Evolutionary conservation across 23 tunicate genomes (phyloP).

Genomic region (Oikopleura vanhoeffeni): DNA sequence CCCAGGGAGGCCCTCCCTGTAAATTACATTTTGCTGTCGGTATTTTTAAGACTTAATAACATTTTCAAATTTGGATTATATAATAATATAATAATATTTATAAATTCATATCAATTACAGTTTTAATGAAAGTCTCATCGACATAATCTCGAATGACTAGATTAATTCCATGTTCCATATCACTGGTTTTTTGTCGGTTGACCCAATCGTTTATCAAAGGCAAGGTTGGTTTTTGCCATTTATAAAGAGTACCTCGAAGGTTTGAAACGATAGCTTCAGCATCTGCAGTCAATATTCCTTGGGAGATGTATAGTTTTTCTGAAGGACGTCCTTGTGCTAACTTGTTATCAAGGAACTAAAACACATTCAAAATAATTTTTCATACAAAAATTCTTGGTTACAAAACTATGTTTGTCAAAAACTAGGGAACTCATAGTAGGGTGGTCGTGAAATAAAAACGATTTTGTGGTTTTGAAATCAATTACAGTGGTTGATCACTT

Average conservation of each 20-base stretch:
- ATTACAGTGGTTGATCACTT: no score
- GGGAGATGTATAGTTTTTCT: neutral
- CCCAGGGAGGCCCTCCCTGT: no score
- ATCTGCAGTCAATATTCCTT: neutral
- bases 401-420: no score
- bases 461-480: no score
- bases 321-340: conserved; percentile 1
- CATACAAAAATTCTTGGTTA: no score
- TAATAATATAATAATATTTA: neutral
- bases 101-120: neutral
- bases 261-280: neutral
- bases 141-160: neutral
- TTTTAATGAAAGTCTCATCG: neutral
- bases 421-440: no score
- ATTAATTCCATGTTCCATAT: neutral
- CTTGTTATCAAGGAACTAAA: neutral
- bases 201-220: conserved; percentile 29
- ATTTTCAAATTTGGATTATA: neutral
- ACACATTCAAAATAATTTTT: no score
- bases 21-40: no score
- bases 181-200: neutral
- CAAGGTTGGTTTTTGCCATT: conserved; percentile 20
- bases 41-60: no score
- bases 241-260: neutral
- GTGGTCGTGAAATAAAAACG: no score